These are phyloP conservation scores for Malurus alboscapulatus DNA, from an alignment of 2,113 vertebrate genomes.

Conservation along the genomic window DNA sequence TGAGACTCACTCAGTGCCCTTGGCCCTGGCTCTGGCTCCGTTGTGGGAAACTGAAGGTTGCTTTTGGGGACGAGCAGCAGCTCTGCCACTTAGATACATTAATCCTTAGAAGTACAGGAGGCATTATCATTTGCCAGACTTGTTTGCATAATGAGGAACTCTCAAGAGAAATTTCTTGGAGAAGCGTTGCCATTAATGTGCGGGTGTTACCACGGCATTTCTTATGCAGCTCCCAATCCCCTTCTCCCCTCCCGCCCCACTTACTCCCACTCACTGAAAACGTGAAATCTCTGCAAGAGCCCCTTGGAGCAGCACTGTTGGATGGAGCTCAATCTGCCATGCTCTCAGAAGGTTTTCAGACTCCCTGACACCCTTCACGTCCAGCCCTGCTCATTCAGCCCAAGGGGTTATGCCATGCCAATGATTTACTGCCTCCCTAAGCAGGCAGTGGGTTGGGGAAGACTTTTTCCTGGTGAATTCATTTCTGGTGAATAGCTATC, in stretches of 20 bases:
- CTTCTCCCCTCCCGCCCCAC: background rate
- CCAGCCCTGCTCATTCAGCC: background rate
- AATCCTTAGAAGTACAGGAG: constrained; percentile 47
- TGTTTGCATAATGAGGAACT: constrained; percentile 62
- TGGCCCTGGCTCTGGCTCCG: background rate
- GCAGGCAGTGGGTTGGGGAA: background rate
- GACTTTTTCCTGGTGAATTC: background rate
- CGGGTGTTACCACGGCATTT: background rate
- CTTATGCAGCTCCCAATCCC: background rate
- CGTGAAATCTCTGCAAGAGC: background rate
- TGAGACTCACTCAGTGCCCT: background rate
- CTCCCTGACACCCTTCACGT: background rate
- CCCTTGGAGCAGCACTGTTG: background rate
- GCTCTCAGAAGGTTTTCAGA: background rate
- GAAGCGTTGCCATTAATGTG: background rate
- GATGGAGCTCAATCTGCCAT: background rate
- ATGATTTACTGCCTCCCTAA: background rate
- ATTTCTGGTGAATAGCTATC: background rate
- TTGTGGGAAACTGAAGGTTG: background rate
- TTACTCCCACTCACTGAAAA: background rate
- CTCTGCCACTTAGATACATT: constrained; percentile 49
- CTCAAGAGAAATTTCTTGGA: constrained; percentile 43
- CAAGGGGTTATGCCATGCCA: background rate
- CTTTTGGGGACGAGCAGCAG: constrained; percentile 14
- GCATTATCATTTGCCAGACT: constrained; percentile 51